These are phyloP conservation scores for Muraenolepis orangiensis DNA, from an alignment of 2,797 vertebrate genomes.

Conservation along the genomic window DNA sequence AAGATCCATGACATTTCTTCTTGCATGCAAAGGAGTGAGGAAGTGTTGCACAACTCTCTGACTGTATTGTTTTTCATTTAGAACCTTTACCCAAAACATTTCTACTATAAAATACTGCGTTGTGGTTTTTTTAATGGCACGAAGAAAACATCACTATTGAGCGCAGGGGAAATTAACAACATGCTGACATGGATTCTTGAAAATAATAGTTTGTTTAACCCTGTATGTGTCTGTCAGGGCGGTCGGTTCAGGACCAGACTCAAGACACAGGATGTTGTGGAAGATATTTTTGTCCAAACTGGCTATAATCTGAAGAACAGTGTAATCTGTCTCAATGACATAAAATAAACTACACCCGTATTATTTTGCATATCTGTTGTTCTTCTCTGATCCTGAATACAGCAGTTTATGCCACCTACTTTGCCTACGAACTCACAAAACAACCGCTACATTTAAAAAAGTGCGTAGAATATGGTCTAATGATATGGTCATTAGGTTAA, in stretches of 20 bases:
- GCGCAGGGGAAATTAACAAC: neutral
- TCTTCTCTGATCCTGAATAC: neutral
- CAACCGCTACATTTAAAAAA: neutral
- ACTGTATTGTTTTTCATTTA: neutral
- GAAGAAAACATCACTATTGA: neutral
- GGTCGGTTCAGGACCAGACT: conserved; percentile 18
- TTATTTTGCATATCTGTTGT: neutral
- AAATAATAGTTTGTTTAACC: neutral
- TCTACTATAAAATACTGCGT: neutral
- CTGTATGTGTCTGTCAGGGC: neutral
- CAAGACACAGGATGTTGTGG: conserved; percentile 27
- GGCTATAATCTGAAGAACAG: neutral
- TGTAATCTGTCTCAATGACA: neutral
- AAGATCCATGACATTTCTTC: neutral
- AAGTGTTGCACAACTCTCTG: neutral
- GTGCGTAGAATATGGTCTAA: neutral
- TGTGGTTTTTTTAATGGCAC: neutral
- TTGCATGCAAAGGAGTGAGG: neutral
- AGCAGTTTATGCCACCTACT: neutral
- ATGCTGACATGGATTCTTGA: neutral
- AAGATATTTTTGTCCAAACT: conserved; percentile 23
- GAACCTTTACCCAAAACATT: neutral
- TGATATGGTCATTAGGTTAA: neutral
- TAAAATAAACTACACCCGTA: neutral
- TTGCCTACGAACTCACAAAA: neutral